These are phyloP conservation scores for Hippopotamyrus pictus DNA, from an alignment of 2,797 vertebrate species.

Conservation along the genomic window DNA sequence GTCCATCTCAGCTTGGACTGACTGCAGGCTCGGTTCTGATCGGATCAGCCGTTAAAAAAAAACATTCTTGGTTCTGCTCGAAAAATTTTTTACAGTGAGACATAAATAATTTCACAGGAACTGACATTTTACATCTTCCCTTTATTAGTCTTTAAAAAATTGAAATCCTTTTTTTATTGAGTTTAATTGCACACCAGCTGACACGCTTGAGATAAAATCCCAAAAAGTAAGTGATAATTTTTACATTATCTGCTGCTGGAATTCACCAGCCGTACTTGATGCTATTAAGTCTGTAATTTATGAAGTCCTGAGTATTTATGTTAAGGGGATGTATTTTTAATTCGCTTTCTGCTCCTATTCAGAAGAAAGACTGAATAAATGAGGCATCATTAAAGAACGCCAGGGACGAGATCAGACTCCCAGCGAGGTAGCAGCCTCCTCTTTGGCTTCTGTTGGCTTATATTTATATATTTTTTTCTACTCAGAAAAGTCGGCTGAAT, in stretches of 20 bases:
- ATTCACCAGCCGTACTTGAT: neutral
- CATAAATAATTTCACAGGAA: constrained; percentile 23
- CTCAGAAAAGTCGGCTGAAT: neutral
- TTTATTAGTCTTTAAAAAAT: constrained; percentile 9
- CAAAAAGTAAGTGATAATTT: neutral
- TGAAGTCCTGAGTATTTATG: neutral
- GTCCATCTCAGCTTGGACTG: neutral
- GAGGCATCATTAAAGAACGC: neutral
- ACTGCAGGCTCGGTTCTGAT: neutral
- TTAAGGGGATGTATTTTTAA: neutral
- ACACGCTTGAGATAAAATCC: neutral
- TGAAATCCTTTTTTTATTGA: neutral
- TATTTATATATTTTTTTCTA: neutral
- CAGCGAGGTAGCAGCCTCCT: neutral
- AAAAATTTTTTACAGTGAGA: neutral
- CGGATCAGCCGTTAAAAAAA: neutral
- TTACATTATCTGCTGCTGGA: neutral
- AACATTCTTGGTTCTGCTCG: neutral
- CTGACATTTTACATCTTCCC: constrained; percentile 17
- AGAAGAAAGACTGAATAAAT: neutral
- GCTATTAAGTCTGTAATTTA: neutral
- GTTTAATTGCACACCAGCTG: neutral
- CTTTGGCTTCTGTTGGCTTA: neutral
- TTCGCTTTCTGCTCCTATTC: neutral
- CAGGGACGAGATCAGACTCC: neutral